These are phyloP conservation scores for Halcyon badia DNA, from an alignment of 2,797 vertebrate genomes.

Conservation along the genomic window DNA sequence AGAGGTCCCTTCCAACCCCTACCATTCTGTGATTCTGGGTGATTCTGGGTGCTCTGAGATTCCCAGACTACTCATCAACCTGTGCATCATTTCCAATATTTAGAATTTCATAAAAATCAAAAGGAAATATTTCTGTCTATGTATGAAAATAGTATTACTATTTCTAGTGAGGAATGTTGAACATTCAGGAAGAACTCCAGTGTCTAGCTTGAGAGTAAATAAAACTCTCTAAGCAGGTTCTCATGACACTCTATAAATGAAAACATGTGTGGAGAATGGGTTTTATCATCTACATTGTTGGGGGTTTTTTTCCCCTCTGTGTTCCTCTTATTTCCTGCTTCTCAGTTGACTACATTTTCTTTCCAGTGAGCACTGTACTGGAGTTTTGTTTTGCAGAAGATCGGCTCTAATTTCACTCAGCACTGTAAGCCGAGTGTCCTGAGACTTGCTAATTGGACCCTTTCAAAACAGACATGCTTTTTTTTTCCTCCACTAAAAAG, in stretches of 20 bases:
- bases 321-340: conserved; percentile 27
- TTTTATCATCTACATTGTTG: neutral
- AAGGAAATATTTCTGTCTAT: neutral
- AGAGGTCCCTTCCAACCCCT: too few relatives aligned
- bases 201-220: conserved; percentile 7
- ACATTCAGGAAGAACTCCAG: neutral
- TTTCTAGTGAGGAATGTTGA: neutral
- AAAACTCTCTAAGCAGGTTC: neutral
- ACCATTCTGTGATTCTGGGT: too few relatives aligned
- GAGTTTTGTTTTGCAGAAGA: conserved; percentile 25
- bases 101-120: neutral
- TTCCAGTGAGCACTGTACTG: neutral
- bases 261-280: neutral
- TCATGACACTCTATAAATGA: neutral
- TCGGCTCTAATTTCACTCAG: conserved; percentile 52
- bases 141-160: neutral
- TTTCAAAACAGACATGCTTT: neutral
- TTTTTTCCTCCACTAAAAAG: neutral
- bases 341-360: conserved; percentile 21
- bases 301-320: neutral
- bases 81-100: neutral
- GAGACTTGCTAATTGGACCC: conserved; percentile 43
- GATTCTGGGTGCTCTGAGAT: neutral
- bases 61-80: neutral
- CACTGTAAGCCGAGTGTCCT: neutral